These are phyloP conservation scores for Coelopa pilipes DNA, from an alignment of 2,888 invertebrate genomes.

Conservation along the genomic window DNA sequence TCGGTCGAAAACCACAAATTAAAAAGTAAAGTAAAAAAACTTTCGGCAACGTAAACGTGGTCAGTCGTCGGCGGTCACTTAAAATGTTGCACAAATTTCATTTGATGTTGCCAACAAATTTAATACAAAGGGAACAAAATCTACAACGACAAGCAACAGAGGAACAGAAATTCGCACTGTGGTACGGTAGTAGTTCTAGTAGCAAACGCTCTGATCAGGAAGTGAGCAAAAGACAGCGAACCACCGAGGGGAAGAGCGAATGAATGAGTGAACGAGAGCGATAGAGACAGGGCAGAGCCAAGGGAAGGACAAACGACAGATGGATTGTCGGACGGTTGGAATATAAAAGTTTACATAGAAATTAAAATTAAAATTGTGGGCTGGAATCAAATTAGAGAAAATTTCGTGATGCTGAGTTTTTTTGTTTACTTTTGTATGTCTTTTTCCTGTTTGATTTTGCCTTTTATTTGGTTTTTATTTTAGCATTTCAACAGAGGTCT, in stretches of 20 bases:
- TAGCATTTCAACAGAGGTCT: background rate
- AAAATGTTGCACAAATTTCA: slow-evolving; percentile 26
- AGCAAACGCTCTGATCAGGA: background rate
- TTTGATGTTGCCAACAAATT: slow-evolving; percentile 7
- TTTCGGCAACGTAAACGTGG: slow-evolving; percentile 24
- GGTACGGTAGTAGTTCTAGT: slow-evolving; percentile 4
- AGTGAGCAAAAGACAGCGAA: too few species aligned
- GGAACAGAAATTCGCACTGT: background rate
- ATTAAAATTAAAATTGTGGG: slow-evolving; percentile 11
- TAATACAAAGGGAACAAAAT: background rate
- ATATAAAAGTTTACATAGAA: slow-evolving; percentile 15
- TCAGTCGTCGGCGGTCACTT: slow-evolving; percentile 32
- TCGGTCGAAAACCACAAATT: background rate
- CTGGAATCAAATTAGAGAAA: slow-evolving; percentile 14
- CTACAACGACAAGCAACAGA: background rate
- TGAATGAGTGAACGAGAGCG: too few species aligned
- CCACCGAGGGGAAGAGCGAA: too few species aligned
- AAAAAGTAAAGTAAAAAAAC: slow-evolving; percentile 4
- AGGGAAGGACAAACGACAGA: too few species aligned
- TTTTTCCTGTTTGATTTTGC: background rate
- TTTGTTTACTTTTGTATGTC: background rate
- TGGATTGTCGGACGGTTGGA: background rate
- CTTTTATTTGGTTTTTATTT: slow-evolving; percentile 4
- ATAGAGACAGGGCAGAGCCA: too few species aligned
- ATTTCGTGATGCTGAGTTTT: background rate